A percentile compares a stretch with the other conserved stretches of the same genome.
Conservation (phyloP, 92 coral and sea anemone genomes). For the Zoanthus sociatus region DNA sequence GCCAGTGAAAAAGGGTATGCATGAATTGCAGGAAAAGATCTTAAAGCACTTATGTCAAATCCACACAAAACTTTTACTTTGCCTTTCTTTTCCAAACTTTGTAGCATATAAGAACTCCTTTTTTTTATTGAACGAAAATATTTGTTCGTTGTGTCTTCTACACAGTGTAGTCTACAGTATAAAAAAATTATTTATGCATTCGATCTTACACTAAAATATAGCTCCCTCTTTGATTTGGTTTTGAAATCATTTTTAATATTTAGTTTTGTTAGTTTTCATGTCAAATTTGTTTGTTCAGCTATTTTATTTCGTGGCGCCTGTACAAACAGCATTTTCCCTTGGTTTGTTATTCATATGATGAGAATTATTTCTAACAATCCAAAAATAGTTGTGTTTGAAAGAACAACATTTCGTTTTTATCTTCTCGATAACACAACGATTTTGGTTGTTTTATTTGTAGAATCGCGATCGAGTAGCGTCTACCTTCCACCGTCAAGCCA, state of each 20-base stretch:
- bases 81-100: too few relatives aligned
- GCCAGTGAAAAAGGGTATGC: too few relatives aligned
- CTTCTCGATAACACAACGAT: neutral
- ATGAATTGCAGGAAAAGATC: too few relatives aligned
- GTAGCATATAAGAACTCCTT: too few relatives aligned
- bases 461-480: slow-evolving; percentile 97
- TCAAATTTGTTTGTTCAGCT: neutral
- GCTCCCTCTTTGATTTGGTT: neutral
- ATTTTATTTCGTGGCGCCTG: neutral
- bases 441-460: slow-evolving; percentile 45
- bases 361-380: neutral
- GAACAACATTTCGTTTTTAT: neutral
- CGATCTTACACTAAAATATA: neutral
- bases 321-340: neutral
- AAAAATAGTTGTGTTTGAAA: neutral
- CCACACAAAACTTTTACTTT: too few relatives aligned
- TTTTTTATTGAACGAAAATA: too few relatives aligned
- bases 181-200: too few relatives aligned
- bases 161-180: too few relatives aligned
- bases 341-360: neutral
- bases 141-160: too few relatives aligned
- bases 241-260: slow-evolving; percentile 10
- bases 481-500: slow-evolving; percentile 95
- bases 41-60: too few relatives aligned
- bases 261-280: neutral